Evolutionary conservation across 2,113 vertebrate genomes (phyloP).

Genomic region (Eublepharis macularius): DNA sequence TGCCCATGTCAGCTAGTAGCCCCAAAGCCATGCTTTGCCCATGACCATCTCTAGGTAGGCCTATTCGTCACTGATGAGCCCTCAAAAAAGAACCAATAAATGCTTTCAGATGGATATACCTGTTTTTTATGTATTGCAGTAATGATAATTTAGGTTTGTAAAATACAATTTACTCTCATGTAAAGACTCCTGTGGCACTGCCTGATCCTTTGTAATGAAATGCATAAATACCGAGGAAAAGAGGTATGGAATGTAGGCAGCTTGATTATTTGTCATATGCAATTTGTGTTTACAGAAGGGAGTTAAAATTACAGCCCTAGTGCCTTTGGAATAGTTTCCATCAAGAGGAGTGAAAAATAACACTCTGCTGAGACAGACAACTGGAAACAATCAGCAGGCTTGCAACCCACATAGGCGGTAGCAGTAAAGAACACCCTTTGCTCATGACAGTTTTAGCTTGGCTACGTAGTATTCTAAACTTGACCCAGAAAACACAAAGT

Average conservation of each 20-base stretch:
- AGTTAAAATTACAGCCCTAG: slow-evolving; percentile 32
- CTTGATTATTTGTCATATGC: slow-evolving; percentile 18
- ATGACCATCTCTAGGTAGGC: no score
- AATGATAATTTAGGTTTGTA: not conserved
- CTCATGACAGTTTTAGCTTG: slow-evolving; percentile 37
- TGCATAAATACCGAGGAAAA: slow-evolving; percentile 11
- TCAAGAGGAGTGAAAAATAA: slow-evolving; percentile 47
- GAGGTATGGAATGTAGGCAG: not conserved
- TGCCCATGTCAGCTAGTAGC: not conserved
- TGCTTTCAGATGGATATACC: not conserved
- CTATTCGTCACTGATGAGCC: not conserved
- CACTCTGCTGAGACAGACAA: slow-evolving; percentile 28
- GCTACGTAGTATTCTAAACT: not conserved
- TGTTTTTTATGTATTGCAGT: not conserved
- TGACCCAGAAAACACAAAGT: slow-evolving; percentile 36
- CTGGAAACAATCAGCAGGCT: slow-evolving; percentile 43
- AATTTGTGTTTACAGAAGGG: slow-evolving; percentile 34
- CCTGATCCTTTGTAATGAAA: not conserved
- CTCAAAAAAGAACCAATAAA: not conserved
- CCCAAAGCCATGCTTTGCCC: no score
- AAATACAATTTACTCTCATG: not conserved
- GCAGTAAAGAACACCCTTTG: slow-evolving; percentile 20
- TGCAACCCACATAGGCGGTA: not conserved
- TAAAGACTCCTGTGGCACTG: not conserved
- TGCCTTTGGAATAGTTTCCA: slow-evolving; percentile 35